These are phyloP conservation scores for Cathartes aura DNA, from an alignment of 2,113 vertebrate genomes.

Conservation along the genomic window DNA sequence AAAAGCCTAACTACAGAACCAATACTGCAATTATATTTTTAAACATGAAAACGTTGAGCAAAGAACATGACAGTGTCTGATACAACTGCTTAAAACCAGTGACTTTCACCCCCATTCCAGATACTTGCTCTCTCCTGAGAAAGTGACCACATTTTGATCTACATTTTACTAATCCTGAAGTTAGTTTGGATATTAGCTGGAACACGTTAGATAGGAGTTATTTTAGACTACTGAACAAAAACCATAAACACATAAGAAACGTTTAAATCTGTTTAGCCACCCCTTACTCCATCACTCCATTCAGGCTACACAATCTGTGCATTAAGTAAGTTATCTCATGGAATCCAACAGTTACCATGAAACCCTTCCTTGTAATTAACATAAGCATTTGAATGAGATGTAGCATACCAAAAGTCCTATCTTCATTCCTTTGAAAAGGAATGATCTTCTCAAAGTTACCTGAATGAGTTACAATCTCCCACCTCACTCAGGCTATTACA, in stretches of 20 bases:
- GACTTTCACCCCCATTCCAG: neutral
- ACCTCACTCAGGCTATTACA: rapidly evolving
- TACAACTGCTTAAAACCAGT: neutral
- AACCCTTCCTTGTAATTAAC: neutral
- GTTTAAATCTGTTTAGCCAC: neutral
- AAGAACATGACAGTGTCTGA: neutral
- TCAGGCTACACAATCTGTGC: neutral
- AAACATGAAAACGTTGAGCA: neutral
- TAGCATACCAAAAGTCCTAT: neutral
- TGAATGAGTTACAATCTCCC: neutral
- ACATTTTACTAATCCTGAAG: neutral
- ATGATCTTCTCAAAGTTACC: neutral
- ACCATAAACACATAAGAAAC: neutral
- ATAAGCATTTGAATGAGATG: too few relatives aligned
- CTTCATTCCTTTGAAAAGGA: neutral
- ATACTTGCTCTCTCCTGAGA: neutral
- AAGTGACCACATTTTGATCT: neutral
- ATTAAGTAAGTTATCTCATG: neutral
- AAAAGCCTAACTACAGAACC: neutral
- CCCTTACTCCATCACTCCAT: neutral
- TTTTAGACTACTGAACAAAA: neutral
- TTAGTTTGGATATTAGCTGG: neutral
- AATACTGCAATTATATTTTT: neutral
- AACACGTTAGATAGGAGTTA: neutral
- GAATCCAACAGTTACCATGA: neutral